These are phyloP conservation scores for Drosophila melanosoma DNA, from an alignment of 2,888 invertebrate species.

Conservation along the genomic window DNA sequence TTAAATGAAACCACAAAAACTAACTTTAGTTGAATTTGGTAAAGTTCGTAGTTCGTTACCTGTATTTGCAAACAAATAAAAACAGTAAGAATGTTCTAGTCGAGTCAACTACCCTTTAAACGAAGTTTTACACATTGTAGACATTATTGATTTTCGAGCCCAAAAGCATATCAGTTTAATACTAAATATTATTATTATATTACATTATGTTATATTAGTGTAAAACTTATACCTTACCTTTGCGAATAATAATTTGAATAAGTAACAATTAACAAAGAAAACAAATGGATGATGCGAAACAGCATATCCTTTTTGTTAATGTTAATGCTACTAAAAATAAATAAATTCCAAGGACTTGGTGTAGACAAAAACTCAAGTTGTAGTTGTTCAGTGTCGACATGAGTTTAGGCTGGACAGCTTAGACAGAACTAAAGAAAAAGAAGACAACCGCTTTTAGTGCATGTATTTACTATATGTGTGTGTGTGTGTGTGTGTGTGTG, in stretches of 20 bases:
- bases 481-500: neutral
- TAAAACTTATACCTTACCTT: neutral
- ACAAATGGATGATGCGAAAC: neutral
- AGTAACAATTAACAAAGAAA: neutral
- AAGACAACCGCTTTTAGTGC: constrained; percentile 42
- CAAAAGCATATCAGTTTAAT: neutral
- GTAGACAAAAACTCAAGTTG: neutral
- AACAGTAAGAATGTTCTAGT: neutral
- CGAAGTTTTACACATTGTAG: neutral
- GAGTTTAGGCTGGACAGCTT: constrained; percentile 41
- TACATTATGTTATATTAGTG: neutral
- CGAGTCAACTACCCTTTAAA: neutral
- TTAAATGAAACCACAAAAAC: neutral
- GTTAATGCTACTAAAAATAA: neutral
- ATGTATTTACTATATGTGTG: neutral
- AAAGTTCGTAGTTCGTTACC: neutral
- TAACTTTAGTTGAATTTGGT: neutral
- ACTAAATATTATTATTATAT: neutral
- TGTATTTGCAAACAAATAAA: neutral
- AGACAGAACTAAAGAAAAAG: constrained; percentile 35
- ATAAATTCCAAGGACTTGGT: neutral
- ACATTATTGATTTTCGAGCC: neutral
- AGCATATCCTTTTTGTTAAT: neutral
- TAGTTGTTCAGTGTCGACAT: constrained; percentile 46
- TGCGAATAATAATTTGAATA: neutral